These are phyloP conservation scores for Tenebrio molitor DNA, from an alignment of 1,140 invertebrate species.

Conservation along the genomic window DNA sequence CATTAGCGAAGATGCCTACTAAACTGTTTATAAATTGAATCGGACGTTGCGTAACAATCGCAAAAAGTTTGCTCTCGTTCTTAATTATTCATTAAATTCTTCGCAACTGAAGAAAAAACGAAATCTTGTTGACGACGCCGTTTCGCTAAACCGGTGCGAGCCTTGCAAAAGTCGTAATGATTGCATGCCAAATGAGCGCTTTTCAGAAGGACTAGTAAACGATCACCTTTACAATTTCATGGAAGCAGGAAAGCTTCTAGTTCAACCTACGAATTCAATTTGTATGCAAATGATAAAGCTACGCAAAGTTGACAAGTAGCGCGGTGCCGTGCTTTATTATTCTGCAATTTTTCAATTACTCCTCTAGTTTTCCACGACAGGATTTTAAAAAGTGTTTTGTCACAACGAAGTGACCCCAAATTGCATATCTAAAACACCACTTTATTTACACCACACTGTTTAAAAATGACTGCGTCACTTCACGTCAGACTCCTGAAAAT, in stretches of 20 bases:
- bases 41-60: conserved; percentile 12
- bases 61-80: conserved; percentile 13
- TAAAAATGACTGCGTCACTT: background rate
- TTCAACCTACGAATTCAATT: conserved; percentile 42
- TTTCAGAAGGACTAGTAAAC: conserved; percentile 25
- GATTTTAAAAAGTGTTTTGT: background rate
- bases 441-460: too few species aligned
- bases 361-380: background rate
- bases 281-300: conserved; percentile 42
- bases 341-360: conserved; percentile 18
- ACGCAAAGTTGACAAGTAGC: conserved; percentile 44
- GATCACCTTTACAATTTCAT: conserved; percentile 23
- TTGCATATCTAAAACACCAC: background rate
- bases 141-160: background rate
- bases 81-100: conserved; percentile 33
- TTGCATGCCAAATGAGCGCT: conserved; percentile 12
- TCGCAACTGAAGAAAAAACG: background rate
- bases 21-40: conserved; percentile 41
- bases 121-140: conserved; percentile 13
- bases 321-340: conserved; percentile 40
- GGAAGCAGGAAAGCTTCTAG: conserved; percentile 20
- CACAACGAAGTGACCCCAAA: background rate
- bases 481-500: too few species aligned
- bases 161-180: conserved; percentile 12
- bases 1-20: conserved; percentile 24